Evolutionary conservation across 1,140 invertebrate genomes (phyloP), one percentile per base, ranked within the genome.

Genomic region (Musca domestica): DNA sequence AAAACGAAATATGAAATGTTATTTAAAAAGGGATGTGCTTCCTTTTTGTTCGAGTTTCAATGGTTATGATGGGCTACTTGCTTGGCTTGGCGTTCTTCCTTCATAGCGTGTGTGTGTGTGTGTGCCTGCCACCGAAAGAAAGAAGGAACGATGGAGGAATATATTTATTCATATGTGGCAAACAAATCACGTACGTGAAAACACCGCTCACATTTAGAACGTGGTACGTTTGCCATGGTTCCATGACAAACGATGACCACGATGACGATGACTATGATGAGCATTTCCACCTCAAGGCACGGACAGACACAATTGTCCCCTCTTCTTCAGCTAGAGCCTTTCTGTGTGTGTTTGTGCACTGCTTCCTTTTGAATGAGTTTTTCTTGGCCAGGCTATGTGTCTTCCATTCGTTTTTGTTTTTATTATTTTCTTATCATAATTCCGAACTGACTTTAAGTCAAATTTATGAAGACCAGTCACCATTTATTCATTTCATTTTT

Each of bases 141-240:
- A n/a, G n/a, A n/a, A n/a, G n/a, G n/a, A n/a, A n/a, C n/a, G n/a
- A n/a, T n/a, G n/a, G 10, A 41, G 12, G 6, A 51, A 51, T 19
- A 51, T 19, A 20, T 19, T 51, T 51, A 22, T 22, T 56, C 52
- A 56, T 20, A 54, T 56, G 52, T 27, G 25, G 52, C 52, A 61
- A 61, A 61, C 56, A 61, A 61, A 61, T 61, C 56, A 61, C 56
- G 56, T 61, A 61, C 56, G 22, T 61, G 56, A 61, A 61, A 61
- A 61, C 56, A 61, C 56, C 56, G 56, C 56, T 61, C 56, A 61
- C 56, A 61, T 61, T 61, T 61, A 61, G 56, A 61, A 61, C 56
- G 56, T 61, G 56, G 56, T 61, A 61, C 34, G 34, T 41, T 41
- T 41, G 34, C 34, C 34, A 41, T 41, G 34, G 34, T 10, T 41